These are phyloP conservation scores for Malurus alboscapulatus DNA, from an alignment of 2,113 vertebrate genomes.

Conservation along the genomic window DNA sequence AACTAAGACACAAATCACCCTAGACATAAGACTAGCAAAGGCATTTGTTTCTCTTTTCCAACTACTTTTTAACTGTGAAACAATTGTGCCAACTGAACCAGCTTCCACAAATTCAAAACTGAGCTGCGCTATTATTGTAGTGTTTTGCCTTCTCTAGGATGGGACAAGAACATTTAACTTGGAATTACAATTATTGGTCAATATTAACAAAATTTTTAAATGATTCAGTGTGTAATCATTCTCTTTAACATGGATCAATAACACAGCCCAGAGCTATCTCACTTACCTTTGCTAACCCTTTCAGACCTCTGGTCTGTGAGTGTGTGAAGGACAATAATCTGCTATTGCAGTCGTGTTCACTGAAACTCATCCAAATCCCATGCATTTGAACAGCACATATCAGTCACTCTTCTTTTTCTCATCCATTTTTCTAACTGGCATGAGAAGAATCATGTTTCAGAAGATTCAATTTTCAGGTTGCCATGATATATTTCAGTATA, in stretches of 20 bases:
- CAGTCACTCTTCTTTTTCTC: background rate
- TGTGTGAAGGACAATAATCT: rapidly evolving
- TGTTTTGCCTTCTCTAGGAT: background rate
- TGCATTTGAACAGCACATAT: background rate
- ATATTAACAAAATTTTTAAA: background rate
- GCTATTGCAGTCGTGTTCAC: background rate
- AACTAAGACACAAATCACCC: background rate
- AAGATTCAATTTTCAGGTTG: background rate
- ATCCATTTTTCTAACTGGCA: background rate
- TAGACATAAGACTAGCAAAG: background rate
- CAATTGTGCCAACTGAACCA: background rate
- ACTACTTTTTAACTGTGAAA: background rate
- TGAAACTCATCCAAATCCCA: background rate
- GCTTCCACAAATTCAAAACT: background rate
- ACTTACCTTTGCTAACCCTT: background rate
- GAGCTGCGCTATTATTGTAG: background rate
- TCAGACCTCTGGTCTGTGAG: background rate
- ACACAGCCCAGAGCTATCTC: background rate
- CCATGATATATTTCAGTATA: background rate
- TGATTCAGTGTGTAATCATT: background rate
- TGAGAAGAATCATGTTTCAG: background rate
- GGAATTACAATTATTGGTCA: background rate
- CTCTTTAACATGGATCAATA: background rate
- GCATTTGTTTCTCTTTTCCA: background rate
- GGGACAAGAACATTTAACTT: background rate